Evolutionary conservation across 2,888 invertebrate species (phyloP), one percentile per base, ranked within the genome.

Genomic region (Rotaria socialis): DNA sequence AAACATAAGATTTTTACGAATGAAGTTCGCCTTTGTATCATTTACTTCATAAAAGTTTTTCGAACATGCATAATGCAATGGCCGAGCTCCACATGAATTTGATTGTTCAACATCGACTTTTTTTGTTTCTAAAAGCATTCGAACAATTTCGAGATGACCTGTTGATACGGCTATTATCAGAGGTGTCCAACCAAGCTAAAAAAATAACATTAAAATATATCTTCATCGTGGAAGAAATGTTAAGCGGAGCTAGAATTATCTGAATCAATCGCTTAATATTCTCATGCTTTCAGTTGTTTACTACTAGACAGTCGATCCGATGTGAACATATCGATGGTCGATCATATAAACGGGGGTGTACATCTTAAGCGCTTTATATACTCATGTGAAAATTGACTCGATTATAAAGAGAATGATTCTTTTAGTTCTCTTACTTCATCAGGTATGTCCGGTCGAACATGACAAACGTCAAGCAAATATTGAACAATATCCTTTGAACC

Each of bases 1-100:
- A 24, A 43, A 47, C 4, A 22, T 0, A 75, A 75, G 47, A 22
- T 41, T n/a, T 22, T 24, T 0, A 11, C 6, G 2, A 47, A 24
- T 43, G 7, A 3, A 43, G 24, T 3, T 43, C 47, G 5, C 24
- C 11, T 7, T 47, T 41, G 3, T 52, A 11, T 52, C 16, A 35
- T 52, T 52, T 75, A 47, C 75, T 43, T 75, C 75, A 43, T 75
- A 75, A 41, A 10, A 75, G 24, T 75, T 75, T 47, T 75, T 75
- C 24, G 75, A 75, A 75, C 75, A 75, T 43, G 75, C 75, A 43
- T 75, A 75, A 43, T 75, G 75, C 10, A 75, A 11, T 41, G 75
- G 75, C 24, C 43, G 75, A 75, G 75, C 75, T 43, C 75, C 75
- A 14, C 43, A 41, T 22, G 47, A 41, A 75, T 75, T 75, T 22